phyloP scores from a whole-genome alignment of 30 jellyfish, hydroid and myxozoan species.

The Aurelia aurita region DNA sequence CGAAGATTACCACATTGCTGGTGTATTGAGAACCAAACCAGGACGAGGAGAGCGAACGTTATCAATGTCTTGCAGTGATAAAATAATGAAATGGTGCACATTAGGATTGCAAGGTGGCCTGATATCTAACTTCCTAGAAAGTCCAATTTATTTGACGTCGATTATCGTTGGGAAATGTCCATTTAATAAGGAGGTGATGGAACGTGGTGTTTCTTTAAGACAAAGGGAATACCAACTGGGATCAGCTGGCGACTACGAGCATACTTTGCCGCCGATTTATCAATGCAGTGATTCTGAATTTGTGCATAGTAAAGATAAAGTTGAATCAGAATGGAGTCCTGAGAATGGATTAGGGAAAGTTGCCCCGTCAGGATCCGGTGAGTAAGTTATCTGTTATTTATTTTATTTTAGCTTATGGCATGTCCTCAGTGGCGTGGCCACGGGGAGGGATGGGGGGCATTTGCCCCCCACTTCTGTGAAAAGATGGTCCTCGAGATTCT shows the following conservation, averaged over 20 bases:
- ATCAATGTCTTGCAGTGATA: conserved; percentile 93
- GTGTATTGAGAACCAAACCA: conserved; percentile 86
- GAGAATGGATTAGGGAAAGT: conserved; percentile 41
- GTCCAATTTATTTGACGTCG: conserved; percentile 63
- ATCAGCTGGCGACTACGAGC: neutral
- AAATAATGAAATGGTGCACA: conserved; percentile 93
- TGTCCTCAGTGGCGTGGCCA: too few relatives aligned
- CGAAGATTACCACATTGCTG: conserved; percentile 68
- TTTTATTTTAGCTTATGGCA: too few relatives aligned
- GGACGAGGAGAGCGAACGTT: conserved; percentile 91
- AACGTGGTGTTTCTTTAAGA: conserved; percentile 77
- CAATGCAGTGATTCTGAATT: conserved; percentile 39
- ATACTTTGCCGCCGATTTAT: conserved; percentile 43
- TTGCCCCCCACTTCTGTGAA: too few relatives aligned
- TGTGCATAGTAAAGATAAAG: conserved; percentile 55
- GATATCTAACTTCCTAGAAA: conserved; percentile 49
- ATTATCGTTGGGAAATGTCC: conserved; percentile 70
- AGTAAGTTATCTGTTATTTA: neutral
- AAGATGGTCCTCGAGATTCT: too few relatives aligned
- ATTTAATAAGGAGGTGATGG: conserved; percentile 52
- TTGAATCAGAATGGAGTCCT: conserved; percentile 29
- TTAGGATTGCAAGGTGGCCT: conserved; percentile 95
- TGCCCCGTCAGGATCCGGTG: conserved; percentile 86
- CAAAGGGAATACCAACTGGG: conserved; percentile 25
- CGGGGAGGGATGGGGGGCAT: too few relatives aligned